Percentiles rank a stretch among this genome's conserved stretches.
These are phyloP conservation scores for Ovis canadensis DNA, from an alignment of 2,113 vertebrate genomes.

Conservation along the genomic window DNA sequence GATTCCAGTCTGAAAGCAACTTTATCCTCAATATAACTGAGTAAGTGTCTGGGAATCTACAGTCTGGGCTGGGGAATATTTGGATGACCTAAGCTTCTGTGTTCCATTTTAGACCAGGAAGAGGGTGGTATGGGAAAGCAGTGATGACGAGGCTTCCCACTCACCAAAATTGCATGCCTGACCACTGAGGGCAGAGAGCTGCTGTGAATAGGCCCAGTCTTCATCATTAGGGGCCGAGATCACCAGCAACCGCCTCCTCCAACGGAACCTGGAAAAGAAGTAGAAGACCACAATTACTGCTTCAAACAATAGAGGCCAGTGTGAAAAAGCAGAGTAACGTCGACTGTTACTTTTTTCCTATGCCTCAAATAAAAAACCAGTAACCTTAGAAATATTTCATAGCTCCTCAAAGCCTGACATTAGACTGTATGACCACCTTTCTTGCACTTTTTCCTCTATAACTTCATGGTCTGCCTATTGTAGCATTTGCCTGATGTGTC, in stretches of 20 bases:
- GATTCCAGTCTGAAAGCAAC: conserved; percentile 35
- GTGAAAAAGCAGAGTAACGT: background rate
- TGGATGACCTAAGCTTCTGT: conserved; percentile 18
- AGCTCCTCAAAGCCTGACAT: background rate
- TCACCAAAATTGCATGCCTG: conserved; percentile 99
- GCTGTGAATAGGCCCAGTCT: conserved; percentile 98
- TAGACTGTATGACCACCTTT: background rate
- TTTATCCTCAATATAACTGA: conserved; percentile 19
- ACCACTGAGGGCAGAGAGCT: conserved; percentile 92
- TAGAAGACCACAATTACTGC: background rate
- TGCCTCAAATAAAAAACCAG: conserved; percentile 19
- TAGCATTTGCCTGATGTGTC: background rate
- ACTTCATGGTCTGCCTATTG: background rate
- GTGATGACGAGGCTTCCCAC: conserved; percentile 65
- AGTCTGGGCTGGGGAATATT: conserved; percentile 7
- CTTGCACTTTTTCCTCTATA: background rate
- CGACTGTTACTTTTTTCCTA: background rate
- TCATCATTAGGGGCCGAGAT: conserved; percentile 96
- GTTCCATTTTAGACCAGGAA: conserved; percentile 55
- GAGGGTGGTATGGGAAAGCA: conserved; percentile 60
- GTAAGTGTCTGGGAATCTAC: conserved; percentile 34
- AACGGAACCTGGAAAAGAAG: conserved; percentile 89
- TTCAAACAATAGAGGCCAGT: background rate
- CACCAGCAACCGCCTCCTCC: conserved; percentile 94
- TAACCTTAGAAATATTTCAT: background rate